A percentile compares a stretch with the other conserved stretches of the same genome.
phyloP scores from a whole-genome alignment of 1,140 invertebrate species.

The Drosophila arizonae region DNA sequence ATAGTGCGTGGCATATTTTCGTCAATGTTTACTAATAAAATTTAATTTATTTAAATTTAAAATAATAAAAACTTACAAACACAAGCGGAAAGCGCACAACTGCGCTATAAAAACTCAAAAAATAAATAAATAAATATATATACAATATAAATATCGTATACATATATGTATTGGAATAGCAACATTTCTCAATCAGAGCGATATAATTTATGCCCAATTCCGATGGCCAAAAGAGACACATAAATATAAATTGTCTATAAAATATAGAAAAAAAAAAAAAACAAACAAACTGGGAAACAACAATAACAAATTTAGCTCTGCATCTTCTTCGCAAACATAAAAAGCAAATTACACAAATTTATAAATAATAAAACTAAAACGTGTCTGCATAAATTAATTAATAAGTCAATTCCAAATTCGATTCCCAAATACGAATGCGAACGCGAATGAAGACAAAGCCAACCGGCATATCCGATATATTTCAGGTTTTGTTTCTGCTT shows the following conservation, averaged over 20 bases:
- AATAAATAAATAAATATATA: constrained; percentile 22
- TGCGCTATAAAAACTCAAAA: constrained; percentile 43
- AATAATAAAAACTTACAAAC: constrained; percentile 54
- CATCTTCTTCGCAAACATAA: constrained; percentile 36
- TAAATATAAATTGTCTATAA: constrained; percentile 43
- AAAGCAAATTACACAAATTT: constrained; percentile 79
- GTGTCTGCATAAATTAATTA: constrained; percentile 83
- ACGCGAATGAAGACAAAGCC: constrained; percentile 36
- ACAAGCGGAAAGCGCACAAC: constrained; percentile 31
- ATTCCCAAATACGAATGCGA: constrained; percentile 35
- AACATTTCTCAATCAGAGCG: constrained; percentile 58
- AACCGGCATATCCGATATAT: constrained; percentile 21
- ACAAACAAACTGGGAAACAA: constrained; percentile 1
- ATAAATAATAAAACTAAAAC: constrained; percentile 82
- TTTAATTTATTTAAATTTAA: constrained; percentile 80
- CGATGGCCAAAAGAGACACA: constrained; percentile 57
- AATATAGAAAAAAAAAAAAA: constrained; percentile 7
- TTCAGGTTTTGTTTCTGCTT: constrained; percentile 33
- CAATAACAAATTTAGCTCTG: constrained; percentile 25
- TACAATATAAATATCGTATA: not conserved
- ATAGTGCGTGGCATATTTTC: constrained; percentile 75
- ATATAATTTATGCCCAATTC: constrained; percentile 76
- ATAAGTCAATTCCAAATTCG: constrained; percentile 75
- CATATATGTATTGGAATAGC: constrained; percentile 23
- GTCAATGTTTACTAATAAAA: constrained; percentile 79